Conservation (phyloP, 2,113 vertebrate species). For the Oostethus manadensis region DNA sequence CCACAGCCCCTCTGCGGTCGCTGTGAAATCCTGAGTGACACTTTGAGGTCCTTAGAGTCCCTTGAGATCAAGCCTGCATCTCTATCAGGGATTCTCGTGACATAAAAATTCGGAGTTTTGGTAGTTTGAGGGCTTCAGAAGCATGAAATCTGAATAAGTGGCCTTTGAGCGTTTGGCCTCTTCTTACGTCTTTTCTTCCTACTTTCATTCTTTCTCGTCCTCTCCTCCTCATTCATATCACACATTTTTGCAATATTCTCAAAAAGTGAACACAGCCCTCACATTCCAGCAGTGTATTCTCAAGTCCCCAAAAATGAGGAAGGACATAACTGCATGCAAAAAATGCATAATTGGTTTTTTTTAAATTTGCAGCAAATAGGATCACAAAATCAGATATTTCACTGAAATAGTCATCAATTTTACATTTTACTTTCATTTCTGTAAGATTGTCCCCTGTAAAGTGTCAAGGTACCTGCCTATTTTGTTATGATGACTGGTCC, state of each 20-base stretch:
- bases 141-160: slow-evolving; percentile 22
- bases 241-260: slow-evolving; percentile 1
- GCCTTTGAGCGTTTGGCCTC: slow-evolving; percentile 45
- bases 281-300: no score
- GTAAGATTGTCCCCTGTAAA: no score
- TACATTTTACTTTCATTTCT: no score
- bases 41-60: slow-evolving; percentile 62
- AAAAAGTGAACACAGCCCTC: slow-evolving; percentile 40
- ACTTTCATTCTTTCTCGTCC: slow-evolving; percentile 58
- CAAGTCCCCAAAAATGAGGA: no score
- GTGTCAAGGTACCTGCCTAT: no score
- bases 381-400: no score
- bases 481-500: no score
- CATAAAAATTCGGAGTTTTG: not conserved
- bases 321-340: no score
- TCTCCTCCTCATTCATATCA: slow-evolving; percentile 40
- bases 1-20: slow-evolving; percentile 7
- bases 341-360: no score
- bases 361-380: no score
- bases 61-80: slow-evolving; percentile 50
- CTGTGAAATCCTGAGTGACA: slow-evolving; percentile 68
- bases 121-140: slow-evolving; percentile 16
- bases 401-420: no score
- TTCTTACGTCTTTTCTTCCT: slow-evolving; percentile 55
- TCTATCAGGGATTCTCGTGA: slow-evolving; percentile 40